Evolutionary conservation across 2,113 vertebrate species (phyloP), one percentile per base, ranked within the genome.

Genomic region (Bettongia penicillata): DNA sequence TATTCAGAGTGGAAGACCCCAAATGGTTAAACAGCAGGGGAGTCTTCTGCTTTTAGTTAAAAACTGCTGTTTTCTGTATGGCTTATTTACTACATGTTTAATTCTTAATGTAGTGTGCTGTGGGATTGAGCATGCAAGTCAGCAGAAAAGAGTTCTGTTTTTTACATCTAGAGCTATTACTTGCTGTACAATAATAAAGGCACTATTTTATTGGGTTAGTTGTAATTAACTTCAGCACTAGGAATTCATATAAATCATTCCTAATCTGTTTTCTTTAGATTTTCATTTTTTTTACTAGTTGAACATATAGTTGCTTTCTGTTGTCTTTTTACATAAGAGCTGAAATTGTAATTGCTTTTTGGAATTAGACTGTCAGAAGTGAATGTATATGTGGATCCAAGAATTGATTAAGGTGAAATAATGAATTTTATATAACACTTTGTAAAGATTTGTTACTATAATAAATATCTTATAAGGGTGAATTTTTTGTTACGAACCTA

Each of bases 151-250:
- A 98, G 98, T 98, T 98, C 98, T 98, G 98, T 90, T 98, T 98
- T 98, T 98, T 99, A 95, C 89, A 55, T 98, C 98, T 97, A 90
- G 95, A 97, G 98, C 98, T 98, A 98, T 98, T 99, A 98, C 98
- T 98, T 98, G 98, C 98, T 98, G 97, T 98, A 98, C 98, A 98
- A 99, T 99, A 99, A 99, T 98, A 98, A 98, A 98, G 97, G 97
- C 98, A 97, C 98, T 99, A 98, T 99, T 99, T 99, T 99, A 99
- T 99, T 99, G 98, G 98, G 98, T 98, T 99, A 98, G 98, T 98
- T 99, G 98, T 99, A 99, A 99, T 99, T 99, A 99, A 99, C 98
- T 99, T 99, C 98, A 99, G 98, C 98, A 98, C 98, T 98, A 98
- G 98, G 98, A 98, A 97, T 97, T 97, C 97, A 97, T 98, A 98